These are phyloP conservation scores for Pomatorhinus ruficollis DNA, from an alignment of 2,113 vertebrate genomes.

Conservation along the genomic window DNA sequence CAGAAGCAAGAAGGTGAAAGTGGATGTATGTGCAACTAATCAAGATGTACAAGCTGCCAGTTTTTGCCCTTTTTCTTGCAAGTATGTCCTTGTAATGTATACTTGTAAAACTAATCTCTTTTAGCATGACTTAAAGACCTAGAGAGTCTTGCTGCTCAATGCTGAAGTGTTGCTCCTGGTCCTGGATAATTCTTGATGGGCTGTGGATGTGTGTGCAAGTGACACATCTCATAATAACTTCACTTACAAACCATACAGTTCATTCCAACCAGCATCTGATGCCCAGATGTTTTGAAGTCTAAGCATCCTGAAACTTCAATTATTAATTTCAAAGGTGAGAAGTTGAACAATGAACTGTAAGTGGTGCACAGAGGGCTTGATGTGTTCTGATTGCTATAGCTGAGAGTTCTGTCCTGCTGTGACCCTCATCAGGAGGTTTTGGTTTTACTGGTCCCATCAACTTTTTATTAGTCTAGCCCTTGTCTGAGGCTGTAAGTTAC, in stretches of 20 bases:
- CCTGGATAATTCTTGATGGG: neutral
- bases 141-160: fast-evolving
- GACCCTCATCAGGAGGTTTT: neutral
- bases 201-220: neutral
- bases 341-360: neutral
- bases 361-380: fast-evolving
- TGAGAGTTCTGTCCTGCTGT: neutral
- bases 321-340: neutral
- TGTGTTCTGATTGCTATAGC: neutral
- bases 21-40: neutral
- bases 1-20: neutral
- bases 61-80: neutral
- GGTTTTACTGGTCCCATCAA: neutral
- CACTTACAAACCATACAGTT: fast-evolving
- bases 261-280: neutral
- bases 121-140: neutral
- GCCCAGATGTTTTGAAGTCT: neutral
- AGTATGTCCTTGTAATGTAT: neutral
- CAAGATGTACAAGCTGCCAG: neutral
- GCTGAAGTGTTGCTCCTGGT: neutral
- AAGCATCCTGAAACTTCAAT: neutral
- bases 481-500: neutral
- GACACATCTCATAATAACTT: neutral
- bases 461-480: neutral
- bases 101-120: neutral